phyloP scores from a whole-genome alignment of 2,797 vertebrate species.

The Moxostoma hubbsi region DNA sequence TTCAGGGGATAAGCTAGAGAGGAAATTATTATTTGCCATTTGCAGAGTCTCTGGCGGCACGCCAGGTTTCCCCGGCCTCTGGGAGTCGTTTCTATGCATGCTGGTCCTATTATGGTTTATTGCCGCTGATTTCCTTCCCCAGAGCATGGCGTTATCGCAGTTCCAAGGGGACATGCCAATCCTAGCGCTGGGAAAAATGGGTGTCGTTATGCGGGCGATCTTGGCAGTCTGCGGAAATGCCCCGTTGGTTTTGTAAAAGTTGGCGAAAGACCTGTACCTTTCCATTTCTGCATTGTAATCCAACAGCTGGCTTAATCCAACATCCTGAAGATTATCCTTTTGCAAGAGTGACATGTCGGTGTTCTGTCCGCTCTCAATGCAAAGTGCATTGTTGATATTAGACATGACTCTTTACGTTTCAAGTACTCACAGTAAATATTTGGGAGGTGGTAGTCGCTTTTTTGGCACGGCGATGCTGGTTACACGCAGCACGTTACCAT shows the following conservation, averaged over 20 bases:
- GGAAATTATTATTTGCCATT: conserved; percentile 97
- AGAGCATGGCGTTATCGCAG: conserved; percentile 95
- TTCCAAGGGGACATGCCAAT: conserved; percentile 97
- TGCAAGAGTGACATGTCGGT: conserved; percentile 90
- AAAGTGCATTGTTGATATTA: conserved; percentile 93
- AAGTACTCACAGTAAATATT: conserved; percentile 64
- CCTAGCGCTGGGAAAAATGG: conserved; percentile 93
- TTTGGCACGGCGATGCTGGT: conserved; percentile 71
- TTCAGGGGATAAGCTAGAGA: conserved; percentile 93
- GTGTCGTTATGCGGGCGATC: conserved; percentile 94
- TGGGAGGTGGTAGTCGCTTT: conserved; percentile 65
- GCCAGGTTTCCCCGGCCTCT: conserved; percentile 92
- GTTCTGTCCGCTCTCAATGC: conserved; percentile 90
- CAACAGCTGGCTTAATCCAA: conserved; percentile 94
- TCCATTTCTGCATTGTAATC: conserved; percentile 98
- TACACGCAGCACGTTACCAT: conserved; percentile 78
- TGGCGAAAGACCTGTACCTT: conserved; percentile 94
- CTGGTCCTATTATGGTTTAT: conserved; percentile 88
- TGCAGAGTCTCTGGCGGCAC: conserved; percentile 92
- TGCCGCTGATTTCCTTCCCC: conserved; percentile 85
- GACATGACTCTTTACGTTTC: conserved; percentile 74
- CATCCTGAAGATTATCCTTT: conserved; percentile 94
- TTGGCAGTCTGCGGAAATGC: conserved; percentile 94
- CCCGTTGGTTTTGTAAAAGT: conserved; percentile 95
- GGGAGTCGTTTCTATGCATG: conserved; percentile 93